These are phyloP conservation scores for Hephaestus fuliginosus DNA, from an alignment of 2,797 vertebrate species.

Conservation along the genomic window DNA sequence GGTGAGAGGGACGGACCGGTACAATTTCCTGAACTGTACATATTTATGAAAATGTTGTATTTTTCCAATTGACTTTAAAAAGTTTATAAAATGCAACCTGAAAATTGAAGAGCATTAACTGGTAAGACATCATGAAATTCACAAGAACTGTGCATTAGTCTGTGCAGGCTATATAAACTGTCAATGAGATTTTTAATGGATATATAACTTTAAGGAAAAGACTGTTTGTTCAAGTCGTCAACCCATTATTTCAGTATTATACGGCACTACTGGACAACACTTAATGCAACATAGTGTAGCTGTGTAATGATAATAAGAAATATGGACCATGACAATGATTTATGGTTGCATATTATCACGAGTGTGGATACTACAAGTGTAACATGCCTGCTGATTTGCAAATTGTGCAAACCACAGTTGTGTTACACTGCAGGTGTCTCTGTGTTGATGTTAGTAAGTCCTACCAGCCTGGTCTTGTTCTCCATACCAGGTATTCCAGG, in stretches of 20 bases:
- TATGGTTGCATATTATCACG: neutral
- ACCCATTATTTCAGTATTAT: neutral
- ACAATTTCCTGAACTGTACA: neutral
- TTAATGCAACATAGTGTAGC: neutral
- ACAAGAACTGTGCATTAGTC: neutral
- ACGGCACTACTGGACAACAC: neutral
- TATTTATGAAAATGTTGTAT: neutral
- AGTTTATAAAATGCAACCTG: neutral
- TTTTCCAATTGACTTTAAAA: neutral
- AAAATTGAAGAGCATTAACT: neutral
- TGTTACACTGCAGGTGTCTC: conserved; percentile 21
- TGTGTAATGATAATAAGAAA: neutral
- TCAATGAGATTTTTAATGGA: neutral
- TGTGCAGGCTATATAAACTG: neutral
- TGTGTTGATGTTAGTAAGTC: conserved; percentile 71
- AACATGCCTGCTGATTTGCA: conserved; percentile 15
- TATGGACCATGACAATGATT: neutral
- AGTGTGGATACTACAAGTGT: neutral
- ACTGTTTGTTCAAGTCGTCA: neutral
- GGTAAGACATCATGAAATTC: neutral
- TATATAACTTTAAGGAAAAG: neutral
- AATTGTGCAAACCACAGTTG: conserved; percentile 6
- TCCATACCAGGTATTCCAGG: conserved; percentile 99
- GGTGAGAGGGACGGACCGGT: neutral
- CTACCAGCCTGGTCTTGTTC: conserved; percentile 99